Conservation (phyloP, 2,113 vertebrate genomes). For the Dromiciops gliroides region DNA sequence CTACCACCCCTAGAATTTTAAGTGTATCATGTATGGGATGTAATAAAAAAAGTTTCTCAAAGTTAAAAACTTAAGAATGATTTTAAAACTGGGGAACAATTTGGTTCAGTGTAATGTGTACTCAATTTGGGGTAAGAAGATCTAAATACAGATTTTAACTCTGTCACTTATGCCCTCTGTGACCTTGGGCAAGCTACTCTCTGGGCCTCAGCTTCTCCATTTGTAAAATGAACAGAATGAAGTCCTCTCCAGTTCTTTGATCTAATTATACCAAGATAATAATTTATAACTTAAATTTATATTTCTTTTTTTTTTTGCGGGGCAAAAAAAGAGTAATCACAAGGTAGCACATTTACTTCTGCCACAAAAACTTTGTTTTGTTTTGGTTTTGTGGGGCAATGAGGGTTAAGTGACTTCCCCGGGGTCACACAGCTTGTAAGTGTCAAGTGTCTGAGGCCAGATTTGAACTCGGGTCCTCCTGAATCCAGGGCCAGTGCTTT, state of each 20-base stretch:
- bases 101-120: neutral
- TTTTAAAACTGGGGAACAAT: neutral
- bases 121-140: neutral
- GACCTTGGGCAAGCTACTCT: neutral
- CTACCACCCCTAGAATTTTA: neutral
- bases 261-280: neutral
- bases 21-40: neutral
- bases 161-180: neutral
- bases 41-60: neutral
- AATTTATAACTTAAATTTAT: neutral
- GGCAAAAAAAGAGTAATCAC: too few species aligned
- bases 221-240: neutral
- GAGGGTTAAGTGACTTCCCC: too few species aligned
- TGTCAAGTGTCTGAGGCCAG: too few species aligned
- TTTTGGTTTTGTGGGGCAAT: too few species aligned
- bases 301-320: too few species aligned
- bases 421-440: too few species aligned
- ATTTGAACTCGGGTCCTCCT: too few species aligned
- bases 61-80: neutral
- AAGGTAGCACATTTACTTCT: too few species aligned
- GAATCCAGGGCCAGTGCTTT: too few species aligned
- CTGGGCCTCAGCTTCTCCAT: neutral
- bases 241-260: neutral
- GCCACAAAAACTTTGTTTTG: too few species aligned
- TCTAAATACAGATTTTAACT: neutral